Evolutionary conservation across 2,113 vertebrate genomes (phyloP).

Genomic region (Psittacula cyanocephala): DNA sequence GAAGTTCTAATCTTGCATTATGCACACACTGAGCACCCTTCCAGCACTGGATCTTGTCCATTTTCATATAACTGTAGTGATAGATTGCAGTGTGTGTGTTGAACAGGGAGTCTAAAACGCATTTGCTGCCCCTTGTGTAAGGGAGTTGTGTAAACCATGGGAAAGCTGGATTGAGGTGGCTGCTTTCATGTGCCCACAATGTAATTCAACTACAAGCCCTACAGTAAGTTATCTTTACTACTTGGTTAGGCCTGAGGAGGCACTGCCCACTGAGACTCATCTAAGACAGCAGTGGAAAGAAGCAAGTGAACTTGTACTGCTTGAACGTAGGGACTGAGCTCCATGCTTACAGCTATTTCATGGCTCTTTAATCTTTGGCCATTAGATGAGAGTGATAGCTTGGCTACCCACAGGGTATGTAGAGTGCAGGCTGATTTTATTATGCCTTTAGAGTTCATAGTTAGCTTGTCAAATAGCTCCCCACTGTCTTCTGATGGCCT

Average conservation of each 20-base stretch:
- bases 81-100: background rate
- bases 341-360: background rate
- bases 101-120: background rate
- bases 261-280: background rate
- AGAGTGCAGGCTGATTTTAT: background rate
- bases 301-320: background rate
- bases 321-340: background rate
- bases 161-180: background rate
- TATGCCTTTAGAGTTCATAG: background rate
- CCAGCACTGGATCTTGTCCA: background rate
- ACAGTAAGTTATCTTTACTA: background rate
- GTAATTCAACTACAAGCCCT: background rate
- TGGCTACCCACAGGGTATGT: background rate
- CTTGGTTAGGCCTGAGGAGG: background rate
- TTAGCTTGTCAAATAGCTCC: background rate
- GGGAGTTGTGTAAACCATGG: background rate
- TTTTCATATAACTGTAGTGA: background rate
- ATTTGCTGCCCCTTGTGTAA: background rate
- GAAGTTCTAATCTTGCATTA: background rate
- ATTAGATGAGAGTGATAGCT: background rate
- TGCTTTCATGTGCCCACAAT: background rate
- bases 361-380: background rate
- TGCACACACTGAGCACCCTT: background rate
- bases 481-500: background rate
- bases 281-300: background rate